These are phyloP conservation scores for Nycticorax nycticorax DNA, from an alignment of 2,113 vertebrate genomes.

Conservation along the genomic window DNA sequence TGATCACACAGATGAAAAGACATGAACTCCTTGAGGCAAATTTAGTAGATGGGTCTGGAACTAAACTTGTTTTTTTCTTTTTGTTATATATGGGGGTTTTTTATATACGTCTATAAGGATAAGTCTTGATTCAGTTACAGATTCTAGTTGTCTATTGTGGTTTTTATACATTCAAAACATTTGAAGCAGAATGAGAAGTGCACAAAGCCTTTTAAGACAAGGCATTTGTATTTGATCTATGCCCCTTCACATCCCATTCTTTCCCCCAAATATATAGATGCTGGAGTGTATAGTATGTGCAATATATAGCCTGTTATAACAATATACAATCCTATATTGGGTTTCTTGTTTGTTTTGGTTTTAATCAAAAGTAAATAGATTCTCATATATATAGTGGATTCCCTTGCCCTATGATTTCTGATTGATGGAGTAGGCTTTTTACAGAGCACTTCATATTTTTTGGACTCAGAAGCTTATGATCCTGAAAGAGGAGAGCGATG, in stretches of 20 bases:
- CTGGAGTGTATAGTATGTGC: not conserved
- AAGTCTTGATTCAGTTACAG: not conserved
- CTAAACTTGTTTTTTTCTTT: not conserved
- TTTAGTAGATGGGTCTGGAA: not conserved
- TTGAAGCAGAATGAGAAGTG: not conserved
- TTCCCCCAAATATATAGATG: not conserved
- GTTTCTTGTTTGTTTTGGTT: not conserved
- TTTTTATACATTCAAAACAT: not conserved
- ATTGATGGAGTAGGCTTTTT: not conserved
- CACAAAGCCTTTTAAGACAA: not conserved
- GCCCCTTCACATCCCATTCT: not conserved
- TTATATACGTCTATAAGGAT: not conserved
- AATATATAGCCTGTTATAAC: not conserved
- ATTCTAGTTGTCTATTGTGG: not conserved
- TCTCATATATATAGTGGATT: not conserved
- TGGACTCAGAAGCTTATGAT: not conserved
- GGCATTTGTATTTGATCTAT: not conserved
- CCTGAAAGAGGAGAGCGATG: not conserved
- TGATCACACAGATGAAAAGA: accelerated
- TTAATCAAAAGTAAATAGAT: not conserved
- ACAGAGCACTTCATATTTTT: not conserved
- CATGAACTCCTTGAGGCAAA: not conserved
- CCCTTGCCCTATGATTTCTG: not conserved
- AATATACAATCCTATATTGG: accelerated
- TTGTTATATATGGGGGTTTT: not conserved